Evolutionary conservation across 2,888 invertebrate genomes (phyloP).

Genomic region (Parnassius glacialis): DNA sequence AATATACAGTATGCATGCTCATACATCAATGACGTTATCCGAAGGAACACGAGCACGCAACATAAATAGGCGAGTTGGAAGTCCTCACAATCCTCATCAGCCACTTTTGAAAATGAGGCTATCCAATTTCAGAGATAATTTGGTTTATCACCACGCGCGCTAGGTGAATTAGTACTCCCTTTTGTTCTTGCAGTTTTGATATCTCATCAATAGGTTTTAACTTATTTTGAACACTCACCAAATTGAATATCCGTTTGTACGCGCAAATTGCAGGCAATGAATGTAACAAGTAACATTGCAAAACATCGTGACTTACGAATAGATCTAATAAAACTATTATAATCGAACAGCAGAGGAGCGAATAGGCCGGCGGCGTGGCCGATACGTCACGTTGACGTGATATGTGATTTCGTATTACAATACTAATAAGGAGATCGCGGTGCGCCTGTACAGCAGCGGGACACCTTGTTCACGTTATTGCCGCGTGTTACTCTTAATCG

Average conservation of each 20-base stretch:
- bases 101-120: no score
- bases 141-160: background rate
- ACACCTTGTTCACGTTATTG: constrained; percentile 48
- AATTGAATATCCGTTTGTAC: background rate
- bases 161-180: background rate
- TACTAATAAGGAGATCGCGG: constrained; percentile 40
- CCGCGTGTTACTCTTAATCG: constrained; percentile 58
- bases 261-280: constrained; percentile 16
- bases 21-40: no score
- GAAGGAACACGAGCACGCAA: no score
- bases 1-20: no score
- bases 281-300: constrained; percentile 6
- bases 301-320: constrained; percentile 20
- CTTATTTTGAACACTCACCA: no score
- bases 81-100: no score
- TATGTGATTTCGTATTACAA: constrained; percentile 48
- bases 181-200: no score
- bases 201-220: no score
- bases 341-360: constrained; percentile 13
- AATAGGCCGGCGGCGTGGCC: constrained; percentile 29
- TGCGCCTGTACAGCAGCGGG: constrained; percentile 47
- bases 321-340: constrained; percentile 25
- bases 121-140: no score
- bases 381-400: constrained; percentile 41
- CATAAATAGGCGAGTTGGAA: no score